Percentiles rank a stretch among this genome's conserved stretches.
Evolutionary conservation across 1,140 invertebrate genomes (phyloP).

Genomic region (Portunus trituberculatus): DNA sequence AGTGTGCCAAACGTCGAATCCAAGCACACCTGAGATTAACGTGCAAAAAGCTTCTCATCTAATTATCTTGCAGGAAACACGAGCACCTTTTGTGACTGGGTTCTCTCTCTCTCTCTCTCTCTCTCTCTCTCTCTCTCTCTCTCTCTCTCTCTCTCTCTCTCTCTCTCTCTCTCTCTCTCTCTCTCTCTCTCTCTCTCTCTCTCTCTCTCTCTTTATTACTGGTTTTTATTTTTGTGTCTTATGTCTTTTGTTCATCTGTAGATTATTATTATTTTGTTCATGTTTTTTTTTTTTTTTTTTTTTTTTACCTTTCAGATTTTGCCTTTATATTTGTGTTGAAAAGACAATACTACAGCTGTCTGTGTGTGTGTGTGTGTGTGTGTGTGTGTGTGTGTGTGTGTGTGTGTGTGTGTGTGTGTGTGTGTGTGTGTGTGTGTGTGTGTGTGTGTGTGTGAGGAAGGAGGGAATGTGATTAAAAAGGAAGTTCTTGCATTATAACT

Average conservation of each 20-base stretch:
- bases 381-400: constrained; percentile 16
- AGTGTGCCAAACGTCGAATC: too few species aligned
- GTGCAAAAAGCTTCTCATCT: too few species aligned
- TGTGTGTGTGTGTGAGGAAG: background rate
- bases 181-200: constrained; percentile 33
- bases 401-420: background rate
- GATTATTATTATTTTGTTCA: too few species aligned
- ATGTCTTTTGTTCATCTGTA: too few species aligned
- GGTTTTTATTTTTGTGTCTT: background rate
- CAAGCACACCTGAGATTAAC: too few species aligned
- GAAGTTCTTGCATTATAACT: constrained; percentile 8
- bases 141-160: background rate
- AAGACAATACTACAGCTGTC: background rate
- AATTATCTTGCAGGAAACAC: too few species aligned
- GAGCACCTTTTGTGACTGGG: too few species aligned
- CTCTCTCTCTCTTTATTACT: background rate
- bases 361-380: constrained; percentile 8
- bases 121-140: too few species aligned
- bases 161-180: too few species aligned
- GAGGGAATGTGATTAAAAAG: background rate
- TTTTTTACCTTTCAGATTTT: too few species aligned
- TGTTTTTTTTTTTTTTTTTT: too few species aligned
- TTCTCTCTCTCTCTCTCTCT: too few species aligned
- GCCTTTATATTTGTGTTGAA: background rate
- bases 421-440: background rate